A percentile compares a stretch with the other conserved stretches of the same genome.
Conservation (phyloP, 1,140 invertebrate genomes). For the Aphidius ervi region DNA sequence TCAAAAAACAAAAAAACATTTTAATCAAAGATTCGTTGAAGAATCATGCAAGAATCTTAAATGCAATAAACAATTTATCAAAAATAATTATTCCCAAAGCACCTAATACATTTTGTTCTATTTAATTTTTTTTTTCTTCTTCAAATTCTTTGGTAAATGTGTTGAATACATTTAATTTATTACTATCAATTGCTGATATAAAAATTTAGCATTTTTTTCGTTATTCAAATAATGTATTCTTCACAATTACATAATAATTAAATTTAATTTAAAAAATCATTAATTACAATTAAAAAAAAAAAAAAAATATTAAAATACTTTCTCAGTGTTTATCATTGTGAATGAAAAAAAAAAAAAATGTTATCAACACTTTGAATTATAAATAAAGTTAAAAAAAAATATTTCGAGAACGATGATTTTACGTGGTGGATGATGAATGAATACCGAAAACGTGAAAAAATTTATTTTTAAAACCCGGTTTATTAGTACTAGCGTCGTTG, state of each 20-base stretch:
- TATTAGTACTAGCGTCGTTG: slow-evolving; percentile 49
- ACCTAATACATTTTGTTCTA: background rate
- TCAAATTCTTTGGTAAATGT: slow-evolving; percentile 20
- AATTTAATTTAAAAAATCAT: background rate
- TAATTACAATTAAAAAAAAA: no score
- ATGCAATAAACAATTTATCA: background rate
- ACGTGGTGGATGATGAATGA: slow-evolving; percentile 39
- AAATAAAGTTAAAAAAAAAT: slow-evolving; percentile 6
- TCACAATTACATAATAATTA: slow-evolving; percentile 16
- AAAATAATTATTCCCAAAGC: slow-evolving; percentile 2
- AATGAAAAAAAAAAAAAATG: slow-evolving; percentile 6
- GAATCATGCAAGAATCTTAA: no score
- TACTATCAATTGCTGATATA: background rate
- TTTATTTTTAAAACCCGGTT: slow-evolving; percentile 52
- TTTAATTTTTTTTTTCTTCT: background rate
- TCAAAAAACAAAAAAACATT: no score
- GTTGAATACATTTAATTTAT: slow-evolving; percentile 11
- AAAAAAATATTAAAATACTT: background rate
- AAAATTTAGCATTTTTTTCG: background rate
- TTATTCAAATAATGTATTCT: slow-evolving; percentile 15
- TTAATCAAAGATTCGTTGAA: no score
- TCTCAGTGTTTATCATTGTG: background rate
- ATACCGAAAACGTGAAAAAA: slow-evolving; percentile 51
- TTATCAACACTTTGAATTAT: slow-evolving; percentile 4
- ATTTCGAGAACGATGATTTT: background rate